A percentile compares a stretch with the other conserved stretches of the same genome.
Conservation (phyloP, 2,888 invertebrate species). For the Copidosoma aretas region DNA sequence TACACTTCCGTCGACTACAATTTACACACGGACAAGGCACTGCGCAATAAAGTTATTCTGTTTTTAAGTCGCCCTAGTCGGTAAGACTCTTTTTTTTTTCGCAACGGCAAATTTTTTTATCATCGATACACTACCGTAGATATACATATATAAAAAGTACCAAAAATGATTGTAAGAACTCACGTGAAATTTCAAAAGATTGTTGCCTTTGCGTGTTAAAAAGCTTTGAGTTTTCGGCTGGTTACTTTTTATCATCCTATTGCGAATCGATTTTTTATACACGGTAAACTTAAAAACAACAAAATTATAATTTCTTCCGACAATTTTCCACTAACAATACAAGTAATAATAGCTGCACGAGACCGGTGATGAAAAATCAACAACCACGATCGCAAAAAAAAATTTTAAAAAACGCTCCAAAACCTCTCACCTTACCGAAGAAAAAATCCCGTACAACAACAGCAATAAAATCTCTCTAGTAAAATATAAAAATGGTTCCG, state of each 20-base stretch:
- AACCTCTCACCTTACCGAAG: too few relatives aligned
- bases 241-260: too few relatives aligned
- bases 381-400: conserved; percentile 32
- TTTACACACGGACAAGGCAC: conserved; percentile 58
- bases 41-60: conserved; percentile 53
- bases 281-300: conserved; percentile 14
- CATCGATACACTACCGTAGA: too few relatives aligned
- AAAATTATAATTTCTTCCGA: too few relatives aligned
- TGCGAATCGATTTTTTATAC: too few relatives aligned
- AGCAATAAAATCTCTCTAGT: conserved; percentile 22
- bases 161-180: conserved; percentile 32
- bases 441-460: too few relatives aligned
- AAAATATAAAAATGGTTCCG: conserved; percentile 44
- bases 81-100: conserved; percentile 29
- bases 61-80: conserved; percentile 37
- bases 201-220: conserved; percentile 5
- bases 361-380: too few relatives aligned
- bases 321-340: too few relatives aligned
- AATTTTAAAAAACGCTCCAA: neutral
- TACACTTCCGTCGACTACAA: conserved; percentile 48
- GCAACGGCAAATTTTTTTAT: conserved; percentile 17
- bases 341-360: conserved; percentile 33
- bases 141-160: conserved; percentile 26
- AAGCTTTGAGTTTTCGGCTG: neutral
- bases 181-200: conserved; percentile 26